phyloP scores from a whole-genome alignment of 2,797 vertebrate species.

The Myotis planiceps region DNA sequence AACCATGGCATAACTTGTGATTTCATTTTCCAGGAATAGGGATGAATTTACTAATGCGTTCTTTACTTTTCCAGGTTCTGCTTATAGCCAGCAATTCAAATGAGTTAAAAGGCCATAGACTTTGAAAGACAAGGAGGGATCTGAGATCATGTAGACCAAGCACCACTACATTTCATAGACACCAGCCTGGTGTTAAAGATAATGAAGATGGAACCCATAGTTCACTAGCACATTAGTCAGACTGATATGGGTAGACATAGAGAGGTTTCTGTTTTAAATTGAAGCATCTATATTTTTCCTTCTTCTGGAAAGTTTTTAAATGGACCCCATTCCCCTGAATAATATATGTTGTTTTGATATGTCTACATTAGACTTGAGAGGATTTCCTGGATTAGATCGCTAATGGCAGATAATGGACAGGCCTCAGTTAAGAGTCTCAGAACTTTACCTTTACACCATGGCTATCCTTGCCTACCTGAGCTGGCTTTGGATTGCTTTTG shows the following conservation, averaged over 20 bases:
- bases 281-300: background rate
- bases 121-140: background rate
- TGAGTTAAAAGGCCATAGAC: background rate
- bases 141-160: background rate
- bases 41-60: background rate
- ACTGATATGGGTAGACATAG: background rate
- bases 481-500: background rate
- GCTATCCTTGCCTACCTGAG: background rate
- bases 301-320: background rate
- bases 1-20: background rate
- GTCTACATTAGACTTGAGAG: background rate
- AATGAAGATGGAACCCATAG: background rate
- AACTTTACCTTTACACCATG: background rate
- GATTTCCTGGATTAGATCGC: background rate
- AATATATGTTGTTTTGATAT: background rate
- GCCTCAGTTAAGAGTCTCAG: background rate
- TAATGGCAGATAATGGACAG: background rate
- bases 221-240: background rate
- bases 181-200: background rate
- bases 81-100: background rate
- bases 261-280: slow-evolving; percentile 5
- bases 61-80: background rate
- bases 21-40: slow-evolving; percentile 30
- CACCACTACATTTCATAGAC: background rate
- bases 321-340: background rate